Evolutionary conservation across 1,140 invertebrate species (phyloP).

Genomic region (Achroia grisella): DNA sequence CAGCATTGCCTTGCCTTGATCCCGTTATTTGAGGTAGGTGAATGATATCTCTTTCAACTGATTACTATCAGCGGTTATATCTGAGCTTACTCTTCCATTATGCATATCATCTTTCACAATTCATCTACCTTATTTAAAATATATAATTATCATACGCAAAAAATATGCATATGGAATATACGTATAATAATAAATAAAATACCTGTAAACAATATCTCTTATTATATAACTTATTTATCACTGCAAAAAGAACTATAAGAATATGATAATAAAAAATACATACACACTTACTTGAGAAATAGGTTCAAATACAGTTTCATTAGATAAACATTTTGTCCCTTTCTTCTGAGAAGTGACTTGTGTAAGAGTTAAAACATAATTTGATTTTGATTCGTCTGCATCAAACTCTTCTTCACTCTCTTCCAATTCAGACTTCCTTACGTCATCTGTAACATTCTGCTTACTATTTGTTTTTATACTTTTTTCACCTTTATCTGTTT

Average conservation of each 20-base stretch:
- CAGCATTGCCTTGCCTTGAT: no score
- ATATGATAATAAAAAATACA: no score
- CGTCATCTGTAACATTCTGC: conserved; percentile 7
- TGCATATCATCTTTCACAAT: background rate
- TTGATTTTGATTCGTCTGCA: conserved; percentile 73
- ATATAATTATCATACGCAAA: background rate
- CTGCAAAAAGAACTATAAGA: no score
- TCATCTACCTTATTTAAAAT: no score
- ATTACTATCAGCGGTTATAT: background rate
- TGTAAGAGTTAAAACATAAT: conserved; percentile 81
- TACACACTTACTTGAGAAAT: conserved; percentile 79
- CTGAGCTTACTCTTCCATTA: no score
- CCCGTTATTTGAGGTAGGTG: no score
- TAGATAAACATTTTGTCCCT: conserved; percentile 24
- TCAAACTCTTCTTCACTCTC: conserved; percentile 46
- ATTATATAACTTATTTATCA: no score
- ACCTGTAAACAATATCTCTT: conserved; percentile 5
- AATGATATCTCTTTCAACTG: background rate
- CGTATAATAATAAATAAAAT: background rate
- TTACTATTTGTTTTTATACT: conserved; percentile 27
- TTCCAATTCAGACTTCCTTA: conserved; percentile 1
- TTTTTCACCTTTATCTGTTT: conserved; percentile 10
- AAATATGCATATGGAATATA: conserved; percentile 2
- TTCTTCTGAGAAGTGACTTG: conserved; percentile 65
- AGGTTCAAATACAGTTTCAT: conserved; percentile 77